phyloP scores from a whole-genome alignment of 2,113 vertebrate species.

The Megalops atlanticus region DNA sequence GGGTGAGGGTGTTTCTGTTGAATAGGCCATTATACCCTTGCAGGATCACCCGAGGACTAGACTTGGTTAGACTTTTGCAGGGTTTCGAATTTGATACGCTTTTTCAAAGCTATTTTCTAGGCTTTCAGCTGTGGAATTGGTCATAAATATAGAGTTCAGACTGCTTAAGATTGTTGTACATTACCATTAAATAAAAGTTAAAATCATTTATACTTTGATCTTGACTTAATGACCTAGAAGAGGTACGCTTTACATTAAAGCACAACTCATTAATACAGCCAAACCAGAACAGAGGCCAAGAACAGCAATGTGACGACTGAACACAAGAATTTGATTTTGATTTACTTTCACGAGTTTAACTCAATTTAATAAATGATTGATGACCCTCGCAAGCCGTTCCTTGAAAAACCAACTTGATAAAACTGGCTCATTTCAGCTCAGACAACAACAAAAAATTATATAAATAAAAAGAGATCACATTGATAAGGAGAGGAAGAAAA shows the following conservation, averaged over 20 bases:
- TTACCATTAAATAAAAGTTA: background rate
- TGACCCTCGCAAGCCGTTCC: background rate
- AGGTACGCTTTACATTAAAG: background rate
- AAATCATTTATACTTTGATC: background rate
- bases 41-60: no score
- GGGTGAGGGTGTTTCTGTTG: no score
- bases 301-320: background rate
- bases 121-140: background rate
- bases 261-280: background rate
- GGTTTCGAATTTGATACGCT: background rate
- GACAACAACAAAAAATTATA: background rate
- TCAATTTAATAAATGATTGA: background rate
- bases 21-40: no score
- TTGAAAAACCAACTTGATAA: background rate
- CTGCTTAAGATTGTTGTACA: no score
- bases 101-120: background rate
- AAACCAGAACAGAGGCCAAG: background rate
- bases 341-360: background rate
- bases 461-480: background rate
- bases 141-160: background rate
- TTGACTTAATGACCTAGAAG: background rate
- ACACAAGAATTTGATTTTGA: background rate
- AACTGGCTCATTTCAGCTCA: background rate
- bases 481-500: constrained; percentile 2
- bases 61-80: background rate